Conservation (phyloP, 2,888 invertebrate genomes). For the Linnaemya tessellans region DNA sequence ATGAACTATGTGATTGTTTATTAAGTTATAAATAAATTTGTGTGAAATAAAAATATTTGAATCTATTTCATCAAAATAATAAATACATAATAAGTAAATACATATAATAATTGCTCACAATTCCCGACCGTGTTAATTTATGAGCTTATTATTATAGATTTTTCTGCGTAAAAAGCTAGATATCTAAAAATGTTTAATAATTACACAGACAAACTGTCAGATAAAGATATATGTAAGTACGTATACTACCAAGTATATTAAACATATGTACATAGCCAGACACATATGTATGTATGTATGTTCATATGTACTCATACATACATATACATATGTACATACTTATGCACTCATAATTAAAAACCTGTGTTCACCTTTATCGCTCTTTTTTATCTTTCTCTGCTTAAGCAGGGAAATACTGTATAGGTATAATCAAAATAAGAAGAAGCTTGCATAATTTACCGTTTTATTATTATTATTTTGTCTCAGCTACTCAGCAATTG, state of each 20-base stretch:
- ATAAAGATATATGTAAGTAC: background rate
- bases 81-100: too few species aligned
- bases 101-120: too few species aligned
- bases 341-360: slow-evolving; percentile 2
- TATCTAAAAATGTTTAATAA: background rate
- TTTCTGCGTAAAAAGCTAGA: too few species aligned
- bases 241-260: too few species aligned
- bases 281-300: background rate
- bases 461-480: slow-evolving; percentile 7
- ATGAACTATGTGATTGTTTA: too few species aligned
- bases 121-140: background rate
- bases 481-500: slow-evolving; percentile 54
- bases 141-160: background rate
- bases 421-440: background rate
- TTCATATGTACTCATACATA: background rate
- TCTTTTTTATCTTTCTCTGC: background rate
- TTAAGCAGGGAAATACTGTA: slow-evolving; percentile 5
- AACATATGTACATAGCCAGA: too few species aligned
- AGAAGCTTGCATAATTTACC: slow-evolving; percentile 50
- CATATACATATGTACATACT: background rate
- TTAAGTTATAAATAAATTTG: too few species aligned
- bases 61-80: too few species aligned
- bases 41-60: too few species aligned
- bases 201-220: background rate
- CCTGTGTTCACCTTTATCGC: slow-evolving; percentile 8